Base-by-base conservation (phyloP, 1,140 invertebrate species). In the Drosophila pandora region DNA sequence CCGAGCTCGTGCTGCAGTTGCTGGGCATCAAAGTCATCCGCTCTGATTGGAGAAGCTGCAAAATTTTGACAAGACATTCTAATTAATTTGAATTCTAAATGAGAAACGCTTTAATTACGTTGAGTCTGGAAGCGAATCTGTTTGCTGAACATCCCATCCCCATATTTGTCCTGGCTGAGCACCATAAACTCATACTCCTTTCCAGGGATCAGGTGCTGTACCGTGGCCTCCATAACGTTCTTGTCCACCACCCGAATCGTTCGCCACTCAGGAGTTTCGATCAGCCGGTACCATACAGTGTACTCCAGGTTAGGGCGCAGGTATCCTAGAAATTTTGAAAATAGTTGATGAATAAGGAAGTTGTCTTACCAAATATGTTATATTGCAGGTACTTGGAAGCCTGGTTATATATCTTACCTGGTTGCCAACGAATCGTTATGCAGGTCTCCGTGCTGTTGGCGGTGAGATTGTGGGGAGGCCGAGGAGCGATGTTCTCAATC, bases 111-210 rank as follows among this genome's bases (percentile, higher is more conserved):
- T 28, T 21, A 13, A 28, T 57, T 17, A 93, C 95, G 94, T 92
- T 95, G 94, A 0, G 97, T 98, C 77, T 94, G 94, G 37, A 96
- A 94, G 67, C 94, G 94, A 10, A 98, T 93, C 5, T 96, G 94
- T 91, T 97, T 96, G 90, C 97, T 98, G 88, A 97, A 97, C 92
- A 98, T 95, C 10, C 97, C 97, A 79, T 98, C 96, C 2, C 97
- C 97, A 58, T 95, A 93, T 77, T 95, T 94, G 91, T 98, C 97
- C 79, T 97, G 95, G 67, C 97, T 96, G 22, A 98, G 93, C 30
- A 98, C 96, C 94, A 97, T 97, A 79, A 99, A 96, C 92, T 98
- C 97, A 90, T 98, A 98, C 80, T 96, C 94, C 23, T 94, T 93
- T 25, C 95, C 96, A 5, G 97, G 94, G 37, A 93, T 92, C 55